Evolutionary conservation across 2,113 vertebrate genomes (phyloP).

Genomic region (Osmerus mordax): DNA sequence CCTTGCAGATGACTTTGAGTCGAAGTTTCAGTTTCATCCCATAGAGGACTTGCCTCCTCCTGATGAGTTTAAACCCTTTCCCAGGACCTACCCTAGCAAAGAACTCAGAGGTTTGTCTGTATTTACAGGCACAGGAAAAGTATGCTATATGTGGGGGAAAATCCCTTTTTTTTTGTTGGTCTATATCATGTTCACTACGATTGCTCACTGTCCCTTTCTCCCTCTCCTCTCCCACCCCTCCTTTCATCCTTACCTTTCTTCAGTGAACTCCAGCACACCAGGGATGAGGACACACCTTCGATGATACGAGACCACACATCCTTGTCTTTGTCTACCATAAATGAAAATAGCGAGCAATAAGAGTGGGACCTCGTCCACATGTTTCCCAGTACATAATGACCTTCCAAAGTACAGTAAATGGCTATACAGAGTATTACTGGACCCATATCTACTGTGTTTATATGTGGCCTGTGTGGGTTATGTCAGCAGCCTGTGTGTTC

Average conservation of each 20-base stretch:
- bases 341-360: slow-evolving; percentile 1
- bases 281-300: slow-evolving; percentile 76
- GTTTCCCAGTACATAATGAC: not conserved
- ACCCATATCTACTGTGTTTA: slow-evolving; percentile 5
- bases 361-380: not conserved
- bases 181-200: not conserved
- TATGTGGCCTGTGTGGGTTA: slow-evolving; percentile 12
- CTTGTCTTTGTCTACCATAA: not conserved
- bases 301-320: slow-evolving; percentile 53
- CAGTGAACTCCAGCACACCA: slow-evolving; percentile 77
- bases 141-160: no score
- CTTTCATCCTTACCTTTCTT: slow-evolving; percentile 20
- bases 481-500: slow-evolving; percentile 1
- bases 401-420: not conserved
- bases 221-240: not conserved
- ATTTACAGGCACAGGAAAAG: not conserved
- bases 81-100: slow-evolving; percentile 93
- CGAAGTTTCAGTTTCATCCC: slow-evolving; percentile 96
- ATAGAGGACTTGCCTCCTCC: slow-evolving; percentile 93
- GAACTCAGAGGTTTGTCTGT: slow-evolving; percentile 71
- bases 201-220: not conserved
- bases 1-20: slow-evolving; percentile 90
- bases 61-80: slow-evolving; percentile 87
- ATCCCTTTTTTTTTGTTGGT: not conserved
- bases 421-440: slow-evolving; percentile 16